Percentiles rank a stretch among this genome's conserved stretches.
Evolutionary conservation across 53 echinoderm and acorn worm genomes (phyloP).

Genomic region (Temnopleurus reevesii): DNA sequence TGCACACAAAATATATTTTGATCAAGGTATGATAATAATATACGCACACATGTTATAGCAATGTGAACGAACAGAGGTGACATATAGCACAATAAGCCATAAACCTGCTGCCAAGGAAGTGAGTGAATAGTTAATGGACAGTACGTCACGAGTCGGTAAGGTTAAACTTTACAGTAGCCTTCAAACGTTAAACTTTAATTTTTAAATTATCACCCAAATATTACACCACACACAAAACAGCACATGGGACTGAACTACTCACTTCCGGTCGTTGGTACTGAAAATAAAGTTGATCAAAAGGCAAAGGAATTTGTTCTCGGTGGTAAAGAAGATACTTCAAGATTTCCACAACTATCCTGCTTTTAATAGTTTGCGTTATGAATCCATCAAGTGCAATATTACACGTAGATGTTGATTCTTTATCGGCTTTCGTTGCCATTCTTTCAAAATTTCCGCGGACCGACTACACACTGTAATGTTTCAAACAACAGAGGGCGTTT

Average conservation of each 20-base stretch:
- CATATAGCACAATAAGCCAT: too few relatives aligned
- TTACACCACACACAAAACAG: background rate
- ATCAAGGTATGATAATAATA: too few relatives aligned
- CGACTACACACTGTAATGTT: background rate
- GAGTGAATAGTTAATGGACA: too few relatives aligned
- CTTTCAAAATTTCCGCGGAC: constrained; percentile 14
- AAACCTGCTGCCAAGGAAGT: too few relatives aligned
- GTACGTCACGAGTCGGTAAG: too few relatives aligned
- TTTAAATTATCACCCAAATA: background rate
- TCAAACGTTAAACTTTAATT: too few relatives aligned
- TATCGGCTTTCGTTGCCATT: background rate
- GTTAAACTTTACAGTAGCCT: too few relatives aligned
- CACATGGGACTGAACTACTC: constrained; percentile 29
- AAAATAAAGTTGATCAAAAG: constrained; percentile 83
- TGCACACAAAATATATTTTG: too few relatives aligned
- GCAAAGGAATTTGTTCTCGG: constrained; percentile 93
- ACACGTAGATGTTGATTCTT: constrained; percentile 23
- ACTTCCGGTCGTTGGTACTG: constrained; percentile 61
- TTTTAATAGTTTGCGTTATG: constrained; percentile 68
- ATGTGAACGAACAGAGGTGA: too few relatives aligned
- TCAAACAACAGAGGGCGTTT: too few relatives aligned
- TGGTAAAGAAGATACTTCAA: constrained; percentile 90
- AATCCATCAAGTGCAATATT: constrained; percentile 66
- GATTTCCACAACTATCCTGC: constrained; percentile 73
- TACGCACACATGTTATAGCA: too few relatives aligned